phyloP scores from a whole-genome alignment of 30 jellyfish, hydroid and myxozoan species.

The Hydractinia symbiolongicarpus region DNA sequence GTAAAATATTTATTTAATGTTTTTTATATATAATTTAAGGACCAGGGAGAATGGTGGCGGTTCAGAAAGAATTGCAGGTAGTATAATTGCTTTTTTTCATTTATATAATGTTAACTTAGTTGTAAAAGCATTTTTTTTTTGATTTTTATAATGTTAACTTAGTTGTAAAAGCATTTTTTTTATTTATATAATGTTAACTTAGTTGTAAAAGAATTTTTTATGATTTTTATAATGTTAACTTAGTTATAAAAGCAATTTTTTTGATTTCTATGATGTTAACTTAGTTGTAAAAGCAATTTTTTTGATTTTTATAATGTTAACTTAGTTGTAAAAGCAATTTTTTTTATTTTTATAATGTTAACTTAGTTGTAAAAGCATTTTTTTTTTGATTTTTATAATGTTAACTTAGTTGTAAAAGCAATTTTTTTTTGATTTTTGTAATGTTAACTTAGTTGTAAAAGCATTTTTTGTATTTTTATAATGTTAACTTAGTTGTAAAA shows the following conservation, averaged over 20 bases:
- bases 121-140: not conserved
- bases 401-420: not conserved
- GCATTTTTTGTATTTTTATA: not conserved
- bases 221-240: not conserved
- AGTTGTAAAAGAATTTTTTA: not conserved
- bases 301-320: not conserved
- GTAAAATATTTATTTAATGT: not conserved
- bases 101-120: not conserved
- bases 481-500: not conserved
- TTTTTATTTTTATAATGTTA: not conserved
- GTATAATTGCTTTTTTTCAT: not conserved
- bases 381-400: not conserved
- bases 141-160: not conserved
- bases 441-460: not conserved
- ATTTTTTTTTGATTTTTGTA: not conserved
- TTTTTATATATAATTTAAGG: conserved; percentile 25
- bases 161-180: not conserved
- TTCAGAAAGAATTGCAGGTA: conserved; percentile 62
- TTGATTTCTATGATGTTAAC: not conserved
- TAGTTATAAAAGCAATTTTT: not conserved
- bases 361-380: not conserved
- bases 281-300: not conserved
- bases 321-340: not conserved
- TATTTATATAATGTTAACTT: not conserved
- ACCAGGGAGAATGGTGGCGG: conserved; percentile 85